Percentiles rank a stretch among this genome's conserved stretches.
Evolutionary conservation across 1,140 invertebrate species (phyloP).

Genomic region (Philaenus spumarius): DNA sequence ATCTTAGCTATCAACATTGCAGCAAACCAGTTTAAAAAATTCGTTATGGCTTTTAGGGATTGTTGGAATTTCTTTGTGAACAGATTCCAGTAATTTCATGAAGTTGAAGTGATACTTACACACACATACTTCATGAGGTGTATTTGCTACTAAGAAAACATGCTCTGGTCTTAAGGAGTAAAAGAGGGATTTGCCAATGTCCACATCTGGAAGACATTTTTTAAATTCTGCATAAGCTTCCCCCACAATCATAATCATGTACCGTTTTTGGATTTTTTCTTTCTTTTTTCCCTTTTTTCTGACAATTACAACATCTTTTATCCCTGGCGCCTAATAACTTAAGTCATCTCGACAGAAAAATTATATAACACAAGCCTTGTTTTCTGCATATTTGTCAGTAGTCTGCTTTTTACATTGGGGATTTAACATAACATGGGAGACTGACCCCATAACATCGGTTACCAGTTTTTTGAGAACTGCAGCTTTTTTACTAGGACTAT

Average conservation of each 20-base stretch:
- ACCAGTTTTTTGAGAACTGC: slow-evolving; percentile 1
- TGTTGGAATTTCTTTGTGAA: not conserved
- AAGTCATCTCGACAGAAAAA: not conserved
- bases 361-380: not conserved
- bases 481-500: slow-evolving; percentile 1
- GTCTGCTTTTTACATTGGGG: slow-evolving; percentile 1
- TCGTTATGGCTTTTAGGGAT: not conserved
- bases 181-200: not conserved
- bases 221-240: not conserved
- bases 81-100: not conserved
- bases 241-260: too few species aligned
- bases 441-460: not conserved
- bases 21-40: not conserved
- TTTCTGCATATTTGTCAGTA: slow-evolving; percentile 6
- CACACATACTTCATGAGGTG: not conserved
- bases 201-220: not conserved
- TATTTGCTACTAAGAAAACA: not conserved
- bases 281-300: not conserved
- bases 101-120: not conserved
- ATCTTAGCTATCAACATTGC: not conserved
- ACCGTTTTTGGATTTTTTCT: not conserved
- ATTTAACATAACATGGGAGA: slow-evolving; percentile 1
- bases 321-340: not conserved
- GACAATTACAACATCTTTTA: not conserved
- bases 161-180: not conserved